These are phyloP conservation scores for Phymorhynchus buccinoides DNA, from an alignment of 1,140 invertebrate genomes.

Conservation along the genomic window DNA sequence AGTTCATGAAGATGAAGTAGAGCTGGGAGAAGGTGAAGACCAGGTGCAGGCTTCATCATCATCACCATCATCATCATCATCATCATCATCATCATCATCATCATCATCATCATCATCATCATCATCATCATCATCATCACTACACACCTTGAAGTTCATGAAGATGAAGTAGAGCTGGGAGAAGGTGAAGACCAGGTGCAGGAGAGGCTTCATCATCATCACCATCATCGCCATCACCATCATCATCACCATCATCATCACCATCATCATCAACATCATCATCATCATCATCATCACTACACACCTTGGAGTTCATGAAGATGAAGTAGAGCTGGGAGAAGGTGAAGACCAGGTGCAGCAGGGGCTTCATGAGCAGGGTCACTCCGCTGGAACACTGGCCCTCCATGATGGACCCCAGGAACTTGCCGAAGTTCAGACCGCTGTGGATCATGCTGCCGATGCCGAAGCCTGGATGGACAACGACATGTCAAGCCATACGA, in stretches of 20 bases:
- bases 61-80: neutral
- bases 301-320: slow-evolving; percentile 96
- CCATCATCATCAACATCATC: too few species aligned
- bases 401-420: slow-evolving; percentile 55
- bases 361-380: slow-evolving; percentile 87
- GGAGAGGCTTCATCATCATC: too few species aligned
- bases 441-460: slow-evolving; percentile 98
- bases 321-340: slow-evolving; percentile 99
- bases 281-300: too few species aligned
- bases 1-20: slow-evolving; percentile 99
- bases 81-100: neutral
- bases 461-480: slow-evolving; percentile 86
- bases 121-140: too few species aligned
- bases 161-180: slow-evolving; percentile 94
- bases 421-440: slow-evolving; percentile 79
- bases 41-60: slow-evolving; percentile 83
- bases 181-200: too few species aligned
- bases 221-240: neutral
- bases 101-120: too few species aligned
- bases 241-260: too few species aligned
- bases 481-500: too few species aligned
- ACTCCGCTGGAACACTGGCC: slow-evolving; percentile 88
- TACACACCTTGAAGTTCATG: slow-evolving; percentile 93
- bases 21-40: slow-evolving; percentile 98
- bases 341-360: slow-evolving; percentile 96